Evolutionary conservation across 2,888 invertebrate genomes (phyloP).

Genomic region (Ormyrus labotus): DNA sequence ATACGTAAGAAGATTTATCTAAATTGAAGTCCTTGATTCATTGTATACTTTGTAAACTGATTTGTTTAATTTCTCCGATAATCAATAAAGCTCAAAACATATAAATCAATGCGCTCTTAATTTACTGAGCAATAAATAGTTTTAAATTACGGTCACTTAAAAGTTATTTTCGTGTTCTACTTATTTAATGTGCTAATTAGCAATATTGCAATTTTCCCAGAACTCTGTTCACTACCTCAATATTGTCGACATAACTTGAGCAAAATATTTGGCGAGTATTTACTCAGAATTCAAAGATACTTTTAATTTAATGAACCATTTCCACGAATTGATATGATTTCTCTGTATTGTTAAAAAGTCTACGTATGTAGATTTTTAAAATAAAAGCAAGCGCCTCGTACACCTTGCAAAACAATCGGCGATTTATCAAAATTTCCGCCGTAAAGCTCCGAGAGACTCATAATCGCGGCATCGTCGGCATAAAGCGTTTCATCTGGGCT

Average conservation of each 20-base stretch:
- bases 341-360: no score
- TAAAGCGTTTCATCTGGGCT: neutral
- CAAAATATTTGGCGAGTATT: slow-evolving; percentile 6
- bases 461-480: neutral
- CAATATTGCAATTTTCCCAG: slow-evolving; percentile 5
- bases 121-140: neutral
- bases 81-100: no score
- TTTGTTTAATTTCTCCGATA: no score
- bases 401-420: no score
- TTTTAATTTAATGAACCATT: slow-evolving; percentile 20
- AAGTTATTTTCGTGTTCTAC: neutral
- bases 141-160: neutral
- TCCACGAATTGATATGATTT: neutral
- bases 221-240: neutral
- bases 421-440: no score
- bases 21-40: no score
- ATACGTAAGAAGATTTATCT: no score
- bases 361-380: no score
- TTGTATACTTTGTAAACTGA: no score
- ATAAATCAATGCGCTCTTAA: no score
- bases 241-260: neutral
- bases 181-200: neutral
- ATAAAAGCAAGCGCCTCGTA: no score
- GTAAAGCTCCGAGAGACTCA: no score
- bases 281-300: slow-evolving; percentile 14